phyloP scores from a whole-genome alignment of 2,888 invertebrate species.

The Gonocerus acuteangulatus region DNA sequence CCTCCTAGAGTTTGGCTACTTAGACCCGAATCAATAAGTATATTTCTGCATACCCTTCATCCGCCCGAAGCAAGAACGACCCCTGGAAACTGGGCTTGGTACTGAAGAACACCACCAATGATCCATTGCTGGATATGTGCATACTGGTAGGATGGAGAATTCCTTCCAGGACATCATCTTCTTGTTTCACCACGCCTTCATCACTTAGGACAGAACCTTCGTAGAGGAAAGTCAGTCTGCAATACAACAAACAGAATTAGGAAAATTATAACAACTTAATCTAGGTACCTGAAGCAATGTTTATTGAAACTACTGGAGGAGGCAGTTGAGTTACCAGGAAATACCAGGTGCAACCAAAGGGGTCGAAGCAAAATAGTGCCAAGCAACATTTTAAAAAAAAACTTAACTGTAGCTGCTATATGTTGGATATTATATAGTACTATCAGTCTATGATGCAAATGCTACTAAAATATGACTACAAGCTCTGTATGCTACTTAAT shows the following conservation, averaged over 20 bases:
- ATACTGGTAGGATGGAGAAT: slow-evolving; percentile 27
- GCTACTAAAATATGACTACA: no score
- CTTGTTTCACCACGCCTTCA: slow-evolving; percentile 25
- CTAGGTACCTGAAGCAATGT: not conserved
- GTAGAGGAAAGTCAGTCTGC: slow-evolving; percentile 29
- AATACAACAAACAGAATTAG: not conserved
- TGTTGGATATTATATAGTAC: no score
- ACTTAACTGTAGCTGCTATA: no score
- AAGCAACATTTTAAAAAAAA: no score
- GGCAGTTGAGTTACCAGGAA: no score
- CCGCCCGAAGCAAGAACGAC: slow-evolving; percentile 12
- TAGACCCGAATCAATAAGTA: no score
- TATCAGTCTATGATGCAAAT: no score
- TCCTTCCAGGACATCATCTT: slow-evolving; percentile 25
- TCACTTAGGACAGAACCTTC: slow-evolving; percentile 29
- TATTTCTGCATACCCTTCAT: not conserved
- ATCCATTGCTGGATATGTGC: slow-evolving; percentile 29
- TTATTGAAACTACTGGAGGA: not conserved
- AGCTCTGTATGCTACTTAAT: no score
- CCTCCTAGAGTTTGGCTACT: no score
- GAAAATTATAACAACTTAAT: no score
- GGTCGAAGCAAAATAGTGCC: no score
- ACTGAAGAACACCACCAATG: slow-evolving; percentile 29
- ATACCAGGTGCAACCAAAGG: not conserved
- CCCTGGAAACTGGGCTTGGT: slow-evolving; percentile 30